Evolutionary conservation across 30 jellyfish, hydroid and myxozoan species (phyloP), one percentile per base, ranked within the genome.

Genomic region (Cassiopea andromeda): DNA sequence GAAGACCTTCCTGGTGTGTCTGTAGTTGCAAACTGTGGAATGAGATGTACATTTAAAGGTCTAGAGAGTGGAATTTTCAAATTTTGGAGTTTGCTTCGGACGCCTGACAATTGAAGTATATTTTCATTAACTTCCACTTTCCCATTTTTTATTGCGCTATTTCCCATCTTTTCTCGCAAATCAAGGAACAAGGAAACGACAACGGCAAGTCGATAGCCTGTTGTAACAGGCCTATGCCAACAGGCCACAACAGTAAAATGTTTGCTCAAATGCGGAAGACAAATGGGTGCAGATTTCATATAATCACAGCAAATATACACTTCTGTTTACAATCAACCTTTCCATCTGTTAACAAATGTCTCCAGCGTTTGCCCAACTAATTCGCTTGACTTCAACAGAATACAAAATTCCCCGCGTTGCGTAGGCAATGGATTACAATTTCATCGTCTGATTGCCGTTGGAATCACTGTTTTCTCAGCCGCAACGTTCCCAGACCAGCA

Each of bases 11-110:
- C 94, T 4, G 94, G 94, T 46, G 78, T 64, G 46, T 87, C 94
- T 1, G 94, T 74, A 0, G 86, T 78, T 57, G 94, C 68, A 48
- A 87, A 87, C n/a, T 87, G 94, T 27, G 94, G 94, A 16, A 82
- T 58, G 77, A 87, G 60, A 59, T 82, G 90, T 48, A 87, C 72
- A 59, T 87, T 75, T 14, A 87, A 44, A 1, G 94, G 86, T 64
- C 70, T 61, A 18, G 69, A 76, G 18, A 87, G 73, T 43, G 90
- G 82, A 73, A 87, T 77, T 61, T 87, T 78, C 19, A 87, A 80
- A 13, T 87, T 90, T 1, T 74, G 69, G 69, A 57, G 17, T 10
- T 59, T 70, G 50, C 75, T 73, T 47, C 50, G 59, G 45, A 80
- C 19, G 16, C 49, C 82, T 2, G 58, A 59, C 17, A 85, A 57